Evolutionary conservation across 1,140 invertebrate species (phyloP).

Genomic region (Calosoma granatense): DNA sequence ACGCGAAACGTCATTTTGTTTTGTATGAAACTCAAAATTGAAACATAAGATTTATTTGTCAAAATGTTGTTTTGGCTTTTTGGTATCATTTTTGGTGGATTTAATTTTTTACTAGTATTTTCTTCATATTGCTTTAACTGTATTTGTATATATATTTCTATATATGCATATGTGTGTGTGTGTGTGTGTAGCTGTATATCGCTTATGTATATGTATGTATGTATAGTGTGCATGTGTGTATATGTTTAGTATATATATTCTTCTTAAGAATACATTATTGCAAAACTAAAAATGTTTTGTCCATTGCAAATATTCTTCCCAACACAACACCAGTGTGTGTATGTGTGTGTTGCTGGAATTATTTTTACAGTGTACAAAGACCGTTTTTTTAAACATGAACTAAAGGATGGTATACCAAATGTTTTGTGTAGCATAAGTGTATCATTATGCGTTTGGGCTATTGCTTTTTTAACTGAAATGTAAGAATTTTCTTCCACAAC

Average conservation of each 20-base stretch:
- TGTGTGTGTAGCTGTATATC: neutral
- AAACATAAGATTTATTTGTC: neutral
- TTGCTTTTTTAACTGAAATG: slow-evolving; percentile 21
- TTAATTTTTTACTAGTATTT: neutral
- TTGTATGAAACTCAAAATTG: too few relatives aligned
- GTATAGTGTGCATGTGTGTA: too few relatives aligned
- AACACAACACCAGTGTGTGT: neutral
- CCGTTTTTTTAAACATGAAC: neutral
- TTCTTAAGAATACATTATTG: slow-evolving; percentile 8
- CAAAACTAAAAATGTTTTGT: slow-evolving; percentile 2
- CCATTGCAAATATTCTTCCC: neutral
- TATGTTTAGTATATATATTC: too few relatives aligned
- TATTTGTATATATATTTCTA: neutral
- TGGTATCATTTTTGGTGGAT: neutral
- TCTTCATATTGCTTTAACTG: neutral
- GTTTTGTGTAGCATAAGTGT: slow-evolving; percentile 30
- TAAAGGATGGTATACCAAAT: slow-evolving; percentile 5
- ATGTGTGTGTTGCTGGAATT: neutral
- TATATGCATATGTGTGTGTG: neutral
- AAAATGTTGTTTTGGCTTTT: neutral
- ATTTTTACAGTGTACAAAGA: neutral
- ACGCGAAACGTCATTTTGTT: too few relatives aligned
- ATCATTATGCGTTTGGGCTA: slow-evolving; percentile 32
- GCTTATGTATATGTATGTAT: too few relatives aligned
- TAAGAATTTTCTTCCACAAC: slow-evolving; percentile 5